These are phyloP conservation scores for Empis livida DNA, from an alignment of 2,888 invertebrate genomes.

Conservation along the genomic window DNA sequence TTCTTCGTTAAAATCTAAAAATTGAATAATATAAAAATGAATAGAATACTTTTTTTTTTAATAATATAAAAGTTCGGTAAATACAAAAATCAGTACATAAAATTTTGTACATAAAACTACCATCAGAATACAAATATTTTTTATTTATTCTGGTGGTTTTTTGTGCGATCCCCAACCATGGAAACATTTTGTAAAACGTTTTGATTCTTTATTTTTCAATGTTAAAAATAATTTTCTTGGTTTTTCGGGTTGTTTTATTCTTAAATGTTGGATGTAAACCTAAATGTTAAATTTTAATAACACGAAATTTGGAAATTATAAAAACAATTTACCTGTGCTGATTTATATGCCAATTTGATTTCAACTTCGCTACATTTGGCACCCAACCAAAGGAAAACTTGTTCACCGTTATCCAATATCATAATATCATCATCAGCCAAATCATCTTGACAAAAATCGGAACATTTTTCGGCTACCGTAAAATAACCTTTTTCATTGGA, in stretches of 20 bases:
- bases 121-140: no score
- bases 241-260: conserved; percentile 83
- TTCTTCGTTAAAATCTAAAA: no score
- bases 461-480: conserved; percentile 95
- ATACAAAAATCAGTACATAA: no score
- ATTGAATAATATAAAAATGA: no score
- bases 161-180: conserved; percentile 96
- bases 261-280: conserved; percentile 97
- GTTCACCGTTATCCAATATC: conserved; percentile 96
- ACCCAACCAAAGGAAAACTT: conserved; percentile 96
- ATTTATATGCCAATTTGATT: conserved; percentile 96
- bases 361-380: conserved; percentile 96
- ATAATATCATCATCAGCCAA: conserved; percentile 98
- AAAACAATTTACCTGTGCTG: conserved; percentile 64
- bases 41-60: no score
- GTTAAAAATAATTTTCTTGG: conserved; percentile 88
- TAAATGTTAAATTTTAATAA: conserved; percentile 31
- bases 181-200: conserved; percentile 93
- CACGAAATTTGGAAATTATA: not conserved
- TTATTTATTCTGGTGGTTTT: conserved; percentile 21
- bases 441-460: conserved; percentile 65
- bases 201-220: conserved; percentile 91
- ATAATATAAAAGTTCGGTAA: no score
- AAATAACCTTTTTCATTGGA: conserved; percentile 99
- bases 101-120: no score